A percentile compares a stretch with the other conserved stretches of the same genome.
Conservation (phyloP, 2,888 invertebrate species). For the Carabus problematicus region DNA sequence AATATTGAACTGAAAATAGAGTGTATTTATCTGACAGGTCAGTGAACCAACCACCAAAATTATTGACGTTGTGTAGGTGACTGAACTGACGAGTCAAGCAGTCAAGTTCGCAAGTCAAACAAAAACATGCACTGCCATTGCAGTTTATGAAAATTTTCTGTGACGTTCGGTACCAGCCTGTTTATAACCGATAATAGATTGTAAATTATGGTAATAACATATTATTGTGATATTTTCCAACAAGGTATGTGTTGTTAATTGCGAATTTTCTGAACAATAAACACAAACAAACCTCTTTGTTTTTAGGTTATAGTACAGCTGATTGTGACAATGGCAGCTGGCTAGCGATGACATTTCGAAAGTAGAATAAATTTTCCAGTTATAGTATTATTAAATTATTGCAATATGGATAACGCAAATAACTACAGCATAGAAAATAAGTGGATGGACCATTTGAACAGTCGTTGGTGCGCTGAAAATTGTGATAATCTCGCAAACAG, state of each 20-base stretch:
- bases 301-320: slow-evolving; percentile 38
- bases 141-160: slow-evolving; percentile 26
- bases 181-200: slow-evolving; percentile 7
- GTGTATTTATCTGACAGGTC: slow-evolving; percentile 23
- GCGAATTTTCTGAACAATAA: neutral
- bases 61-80: slow-evolving; percentile 31
- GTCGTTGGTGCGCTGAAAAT: slow-evolving; percentile 66
- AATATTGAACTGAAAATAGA: slow-evolving; percentile 19
- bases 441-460: slow-evolving; percentile 67
- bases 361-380: slow-evolving; percentile 21
- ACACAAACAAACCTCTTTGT: slow-evolving; percentile 13
- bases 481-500: slow-evolving; percentile 63
- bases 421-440: slow-evolving; percentile 54
- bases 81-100: slow-evolving; percentile 22
- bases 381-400: slow-evolving; percentile 20
- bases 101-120: slow-evolving; percentile 29
- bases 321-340: slow-evolving; percentile 38
- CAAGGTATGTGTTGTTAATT: slow-evolving; percentile 21
- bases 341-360: slow-evolving; percentile 34
- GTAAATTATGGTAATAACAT: slow-evolving; percentile 31
- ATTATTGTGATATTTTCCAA: slow-evolving; percentile 32
- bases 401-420: slow-evolving; percentile 31
- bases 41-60: slow-evolving; percentile 30
- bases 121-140: slow-evolving; percentile 21
- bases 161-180: slow-evolving; percentile 1